Percentiles rank a stretch among this genome's conserved stretches.
These are phyloP conservation scores for Heterochromis multidens DNA, from an alignment of 2,113 vertebrate species.

Conservation along the genomic window DNA sequence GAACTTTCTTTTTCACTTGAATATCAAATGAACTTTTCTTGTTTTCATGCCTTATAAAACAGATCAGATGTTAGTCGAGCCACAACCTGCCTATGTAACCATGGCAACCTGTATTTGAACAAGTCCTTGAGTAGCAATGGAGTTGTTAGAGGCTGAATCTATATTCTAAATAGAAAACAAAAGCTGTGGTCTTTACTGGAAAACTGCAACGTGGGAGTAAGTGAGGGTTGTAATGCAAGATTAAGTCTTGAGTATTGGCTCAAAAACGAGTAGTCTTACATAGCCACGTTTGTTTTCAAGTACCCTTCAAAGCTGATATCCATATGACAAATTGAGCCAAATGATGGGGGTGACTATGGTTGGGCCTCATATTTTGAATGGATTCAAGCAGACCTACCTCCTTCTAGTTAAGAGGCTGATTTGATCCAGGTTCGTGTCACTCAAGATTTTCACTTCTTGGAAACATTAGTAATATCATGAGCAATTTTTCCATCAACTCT, in stretches of 20 bases:
- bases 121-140: background rate
- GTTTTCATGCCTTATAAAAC: background rate
- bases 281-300: background rate
- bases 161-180: conserved; percentile 8
- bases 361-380: background rate
- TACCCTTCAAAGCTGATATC: background rate
- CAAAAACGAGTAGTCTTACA: background rate
- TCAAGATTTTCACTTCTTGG: background rate
- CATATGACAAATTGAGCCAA: background rate
- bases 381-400: background rate
- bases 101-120: conserved; percentile 34
- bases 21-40: background rate
- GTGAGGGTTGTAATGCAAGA: background rate
- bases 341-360: background rate
- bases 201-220: background rate
- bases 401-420: background rate
- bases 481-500: background rate
- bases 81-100: conserved; percentile 26
- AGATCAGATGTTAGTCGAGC: conserved; percentile 8
- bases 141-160: background rate
- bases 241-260: background rate
- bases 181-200: background rate
- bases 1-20: background rate
- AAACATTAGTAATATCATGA: background rate
- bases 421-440: background rate